A percentile compares a stretch with the other conserved stretches of the same genome.
These are phyloP conservation scores for Andrena bucephala DNA, from an alignment of 2,888 invertebrate genomes.

Conservation along the genomic window DNA sequence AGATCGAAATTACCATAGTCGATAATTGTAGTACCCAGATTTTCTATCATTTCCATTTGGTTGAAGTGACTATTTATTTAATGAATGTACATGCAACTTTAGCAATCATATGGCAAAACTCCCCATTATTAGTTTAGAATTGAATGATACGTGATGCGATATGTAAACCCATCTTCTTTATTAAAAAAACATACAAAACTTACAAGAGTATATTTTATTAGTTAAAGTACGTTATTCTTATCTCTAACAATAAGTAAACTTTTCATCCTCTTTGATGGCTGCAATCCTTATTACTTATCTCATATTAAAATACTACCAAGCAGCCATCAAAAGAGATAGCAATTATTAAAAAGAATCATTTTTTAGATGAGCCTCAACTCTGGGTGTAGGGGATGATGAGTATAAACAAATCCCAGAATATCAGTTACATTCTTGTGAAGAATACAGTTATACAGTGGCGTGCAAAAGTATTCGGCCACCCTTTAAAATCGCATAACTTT, in stretches of 20 bases:
- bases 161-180: conserved; percentile 73
- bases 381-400: background rate
- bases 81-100: conserved; percentile 51
- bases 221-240: background rate
- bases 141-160: conserved; percentile 40
- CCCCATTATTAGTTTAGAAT: conserved; percentile 51
- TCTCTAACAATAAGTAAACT: background rate
- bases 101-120: conserved; percentile 36
- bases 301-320: background rate
- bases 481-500: no score
- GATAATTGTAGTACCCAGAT: conserved; percentile 56
- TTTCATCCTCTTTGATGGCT: background rate
- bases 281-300: background rate
- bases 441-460: no score
- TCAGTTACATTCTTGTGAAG: background rate
- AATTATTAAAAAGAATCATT: background rate
- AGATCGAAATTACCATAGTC: conserved; percentile 54
- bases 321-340: background rate
- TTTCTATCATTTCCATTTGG: conserved; percentile 58
- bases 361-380: background rate
- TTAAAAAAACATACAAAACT: conserved; percentile 67
- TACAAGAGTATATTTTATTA: conserved; percentile 39
- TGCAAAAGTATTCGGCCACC: no score
- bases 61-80: conserved; percentile 60
- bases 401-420: background rate